A percentile compares a stretch with the other conserved stretches of the same genome.
Conservation (phyloP, 1,140 invertebrate species). For the Druon quercuslanigerum region DNA sequence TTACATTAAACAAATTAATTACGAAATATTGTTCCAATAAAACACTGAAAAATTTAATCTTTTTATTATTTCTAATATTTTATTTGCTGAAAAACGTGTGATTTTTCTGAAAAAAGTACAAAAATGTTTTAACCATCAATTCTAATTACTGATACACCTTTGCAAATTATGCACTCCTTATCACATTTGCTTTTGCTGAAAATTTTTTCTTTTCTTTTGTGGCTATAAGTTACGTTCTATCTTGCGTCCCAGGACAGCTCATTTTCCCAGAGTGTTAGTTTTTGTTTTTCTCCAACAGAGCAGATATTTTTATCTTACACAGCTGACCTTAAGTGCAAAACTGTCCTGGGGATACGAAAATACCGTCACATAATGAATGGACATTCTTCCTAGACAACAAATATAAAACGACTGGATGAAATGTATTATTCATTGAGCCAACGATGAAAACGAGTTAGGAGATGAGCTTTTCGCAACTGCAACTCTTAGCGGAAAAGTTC, state of each 20-base stretch:
- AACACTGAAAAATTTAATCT: too few relatives aligned
- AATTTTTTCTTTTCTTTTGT: too few relatives aligned
- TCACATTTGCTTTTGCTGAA: too few relatives aligned
- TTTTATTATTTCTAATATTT: too few relatives aligned
- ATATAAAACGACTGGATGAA: constrained; percentile 7
- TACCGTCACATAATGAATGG: background rate
- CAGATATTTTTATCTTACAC: background rate
- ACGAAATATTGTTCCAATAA: too few relatives aligned
- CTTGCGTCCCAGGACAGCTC: background rate
- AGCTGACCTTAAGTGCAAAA: constrained; percentile 2
- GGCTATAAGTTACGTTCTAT: background rate
- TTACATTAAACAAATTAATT: too few relatives aligned
- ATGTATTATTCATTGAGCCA: constrained; percentile 18
- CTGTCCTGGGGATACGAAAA: background rate
- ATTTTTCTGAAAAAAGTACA: too few relatives aligned
- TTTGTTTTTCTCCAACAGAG: background rate
- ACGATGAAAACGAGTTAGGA: background rate
- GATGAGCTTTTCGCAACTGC: constrained; percentile 11
- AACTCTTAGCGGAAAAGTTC: background rate
- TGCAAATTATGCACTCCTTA: too few relatives aligned
- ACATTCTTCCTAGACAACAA: background rate
- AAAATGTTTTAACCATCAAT: too few relatives aligned
- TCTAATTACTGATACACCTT: too few relatives aligned
- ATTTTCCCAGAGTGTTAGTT: background rate
- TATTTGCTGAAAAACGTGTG: too few relatives aligned